Evolutionary conservation across 2,888 invertebrate genomes (phyloP).

Genomic region (Spicauda simplicius): DNA sequence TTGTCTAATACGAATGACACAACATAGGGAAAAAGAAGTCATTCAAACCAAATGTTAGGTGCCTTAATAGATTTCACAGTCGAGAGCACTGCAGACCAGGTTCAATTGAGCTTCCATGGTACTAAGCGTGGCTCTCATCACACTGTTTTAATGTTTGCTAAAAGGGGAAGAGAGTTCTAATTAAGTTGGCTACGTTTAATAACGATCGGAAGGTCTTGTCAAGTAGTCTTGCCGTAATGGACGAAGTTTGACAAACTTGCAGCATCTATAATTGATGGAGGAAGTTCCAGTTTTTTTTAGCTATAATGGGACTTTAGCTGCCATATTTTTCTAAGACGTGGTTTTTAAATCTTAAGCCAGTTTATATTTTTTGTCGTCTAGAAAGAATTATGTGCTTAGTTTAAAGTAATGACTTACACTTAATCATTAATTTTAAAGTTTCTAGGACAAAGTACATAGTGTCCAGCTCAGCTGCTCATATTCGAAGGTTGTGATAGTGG

Average conservation of each 20-base stretch:
- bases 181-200: slow-evolving; percentile 58
- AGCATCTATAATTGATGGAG: slow-evolving; percentile 74
- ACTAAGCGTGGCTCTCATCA: not conserved
- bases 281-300: slow-evolving; percentile 53
- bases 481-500: no score
- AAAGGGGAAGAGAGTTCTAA: slow-evolving; percentile 49
- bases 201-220: slow-evolving; percentile 66
- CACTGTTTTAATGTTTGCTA: slow-evolving; percentile 19
- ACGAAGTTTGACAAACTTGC: slow-evolving; percentile 66
- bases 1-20: slow-evolving; percentile 39
- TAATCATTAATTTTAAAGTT: no score
- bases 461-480: no score
- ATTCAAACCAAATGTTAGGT: slow-evolving; percentile 58
- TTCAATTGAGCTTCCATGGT: slow-evolving; percentile 46
- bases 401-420: no score
- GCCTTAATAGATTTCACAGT: slow-evolving; percentile 63
- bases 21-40: slow-evolving; percentile 55
- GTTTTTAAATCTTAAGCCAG: not conserved
- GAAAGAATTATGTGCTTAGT: not conserved
- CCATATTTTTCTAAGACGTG: slow-evolving; percentile 22
- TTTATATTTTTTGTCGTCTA: slow-evolving; percentile 1
- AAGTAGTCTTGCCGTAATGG: slow-evolving; percentile 64
- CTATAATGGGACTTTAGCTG: slow-evolving; percentile 45
- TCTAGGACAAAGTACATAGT: no score
- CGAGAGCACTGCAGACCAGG: slow-evolving; percentile 49